Evolutionary conservation across 2,113 vertebrate genomes (phyloP), one percentile per base, ranked within the genome.

Genomic region (Uropsilus gracilis): DNA sequence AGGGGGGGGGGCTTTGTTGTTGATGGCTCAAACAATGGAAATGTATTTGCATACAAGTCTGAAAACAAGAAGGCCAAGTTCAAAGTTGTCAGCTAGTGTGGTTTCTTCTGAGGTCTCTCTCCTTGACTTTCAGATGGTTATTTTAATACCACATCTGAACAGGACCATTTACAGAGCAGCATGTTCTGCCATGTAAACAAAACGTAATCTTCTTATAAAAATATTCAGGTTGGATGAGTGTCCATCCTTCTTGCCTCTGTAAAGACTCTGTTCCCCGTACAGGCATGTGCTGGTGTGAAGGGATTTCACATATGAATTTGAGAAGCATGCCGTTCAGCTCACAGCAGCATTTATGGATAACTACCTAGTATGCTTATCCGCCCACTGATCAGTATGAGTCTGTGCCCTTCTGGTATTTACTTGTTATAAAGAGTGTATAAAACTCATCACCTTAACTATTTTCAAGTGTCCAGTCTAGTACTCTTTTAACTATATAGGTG

Each of bases 121-220:
- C 18, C 37, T 42, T 28, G 46, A 2, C 24, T 44, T 53, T 55
- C 37, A 16, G 24, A 13, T 8, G 26, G 1, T 37, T 3, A 12
- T 30, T 50, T 90, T 46, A 50, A 63, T 64, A 6, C 55, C 46
- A 10, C 37, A 34, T 55, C 24, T 18, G 80, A 30, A 63, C 4
- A 0, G 5, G 57, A 55, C 26, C 11, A 22, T 68, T 32, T 57
- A 30, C 20, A 11, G n/a, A 17, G 8, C 17, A 5, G 4, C 5
- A 9, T 2, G 37, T 46, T 53, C 17, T 46, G 9, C 32, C 6
- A 6, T 85, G 24, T 32, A 37, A 61, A 32, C 53, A 53, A 7
- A 61, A n/a, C n/a, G 44, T 63, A 32, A 42, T 50, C 13, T 59
- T 24, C 37, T 22, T 50, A 46, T 18, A 30, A 34, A 16, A n/a